Evolutionary conservation across 2,888 invertebrate species (phyloP).

Genomic region (Hirtodrosophila cameraria): DNA sequence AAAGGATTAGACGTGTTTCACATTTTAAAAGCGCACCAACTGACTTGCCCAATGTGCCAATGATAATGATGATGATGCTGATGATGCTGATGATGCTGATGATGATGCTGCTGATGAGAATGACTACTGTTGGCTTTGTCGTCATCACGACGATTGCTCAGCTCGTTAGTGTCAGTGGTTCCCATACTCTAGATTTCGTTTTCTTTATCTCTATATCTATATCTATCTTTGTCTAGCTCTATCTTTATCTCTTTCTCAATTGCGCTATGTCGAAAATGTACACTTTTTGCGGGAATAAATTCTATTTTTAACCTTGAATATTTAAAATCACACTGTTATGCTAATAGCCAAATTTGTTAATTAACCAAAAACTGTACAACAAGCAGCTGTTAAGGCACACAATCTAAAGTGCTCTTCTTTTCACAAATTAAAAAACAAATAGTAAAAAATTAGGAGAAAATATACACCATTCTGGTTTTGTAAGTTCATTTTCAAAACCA

Average conservation of each 20-base stretch:
- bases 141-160: conserved; percentile 48
- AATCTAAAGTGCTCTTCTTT: no score
- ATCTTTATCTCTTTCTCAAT: conserved; percentile 21
- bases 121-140: conserved; percentile 36
- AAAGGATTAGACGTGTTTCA: conserved; percentile 83
- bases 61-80: conserved; percentile 15
- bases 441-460: no score
- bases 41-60: conserved; percentile 5
- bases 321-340: no score
- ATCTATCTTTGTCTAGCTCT: neutral
- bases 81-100: conserved; percentile 13
- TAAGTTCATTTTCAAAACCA: no score
- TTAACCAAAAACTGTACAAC: no score
- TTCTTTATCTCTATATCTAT: neutral
- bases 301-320: no score
- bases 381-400: no score
- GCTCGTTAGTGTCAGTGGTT: conserved; percentile 41
- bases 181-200: neutral
- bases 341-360: no score
- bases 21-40: conserved; percentile 70
- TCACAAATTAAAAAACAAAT: no score
- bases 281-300: no score
- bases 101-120: conserved; percentile 11
- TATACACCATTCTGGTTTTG: no score
- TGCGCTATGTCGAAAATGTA: no score